Conservation (phyloP, 2,797 vertebrate species). For the Ctenopoma multispine region DNA sequence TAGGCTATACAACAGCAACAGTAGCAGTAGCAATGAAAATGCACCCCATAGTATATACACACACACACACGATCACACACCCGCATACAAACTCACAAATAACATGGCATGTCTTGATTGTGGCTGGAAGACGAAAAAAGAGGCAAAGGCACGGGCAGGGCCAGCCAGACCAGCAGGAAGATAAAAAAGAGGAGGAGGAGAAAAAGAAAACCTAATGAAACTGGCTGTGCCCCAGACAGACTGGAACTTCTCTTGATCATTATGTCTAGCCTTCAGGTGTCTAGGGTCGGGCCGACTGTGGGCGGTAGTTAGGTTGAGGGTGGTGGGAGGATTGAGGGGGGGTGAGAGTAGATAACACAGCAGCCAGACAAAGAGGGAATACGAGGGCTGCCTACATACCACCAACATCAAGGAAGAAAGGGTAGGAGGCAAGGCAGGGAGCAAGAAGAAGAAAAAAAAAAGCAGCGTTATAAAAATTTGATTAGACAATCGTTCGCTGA, state of each 20-base stretch:
- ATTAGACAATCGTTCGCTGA: slow-evolving; percentile 78
- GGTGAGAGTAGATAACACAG: slow-evolving; percentile 87
- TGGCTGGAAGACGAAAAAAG: slow-evolving; percentile 57
- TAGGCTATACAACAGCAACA: slow-evolving; percentile 59
- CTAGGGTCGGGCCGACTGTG: slow-evolving; percentile 84
- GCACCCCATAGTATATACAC: slow-evolving; percentile 19
- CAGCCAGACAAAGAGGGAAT: slow-evolving; percentile 92
- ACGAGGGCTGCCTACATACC: slow-evolving; percentile 78
- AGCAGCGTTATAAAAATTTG: slow-evolving; percentile 82
- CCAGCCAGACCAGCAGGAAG: slow-evolving; percentile 34
- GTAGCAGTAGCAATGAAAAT: slow-evolving; percentile 46
- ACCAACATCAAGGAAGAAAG: slow-evolving; percentile 77
- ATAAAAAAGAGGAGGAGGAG: slow-evolving; percentile 30
- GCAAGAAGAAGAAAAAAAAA: slow-evolving; percentile 63
- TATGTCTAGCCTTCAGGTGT: slow-evolving; percentile 98
- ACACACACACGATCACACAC: slow-evolving; percentile 19
- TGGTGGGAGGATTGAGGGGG: slow-evolving; percentile 57
- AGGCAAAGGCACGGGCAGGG: slow-evolving; percentile 56
- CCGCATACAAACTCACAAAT: slow-evolving; percentile 47
- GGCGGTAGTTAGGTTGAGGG: slow-evolving; percentile 87
- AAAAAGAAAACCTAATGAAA: slow-evolving; percentile 75
- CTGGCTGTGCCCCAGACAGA: slow-evolving; percentile 89
- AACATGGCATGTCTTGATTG: slow-evolving; percentile 84
- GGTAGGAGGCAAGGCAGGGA: slow-evolving; percentile 62
- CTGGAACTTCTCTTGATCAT: slow-evolving; percentile 93